Percentiles rank a stretch among this genome's conserved stretches.
Conservation (phyloP, 1,140 invertebrate genomes). For the Lysiphlebus fabarum region DNA sequence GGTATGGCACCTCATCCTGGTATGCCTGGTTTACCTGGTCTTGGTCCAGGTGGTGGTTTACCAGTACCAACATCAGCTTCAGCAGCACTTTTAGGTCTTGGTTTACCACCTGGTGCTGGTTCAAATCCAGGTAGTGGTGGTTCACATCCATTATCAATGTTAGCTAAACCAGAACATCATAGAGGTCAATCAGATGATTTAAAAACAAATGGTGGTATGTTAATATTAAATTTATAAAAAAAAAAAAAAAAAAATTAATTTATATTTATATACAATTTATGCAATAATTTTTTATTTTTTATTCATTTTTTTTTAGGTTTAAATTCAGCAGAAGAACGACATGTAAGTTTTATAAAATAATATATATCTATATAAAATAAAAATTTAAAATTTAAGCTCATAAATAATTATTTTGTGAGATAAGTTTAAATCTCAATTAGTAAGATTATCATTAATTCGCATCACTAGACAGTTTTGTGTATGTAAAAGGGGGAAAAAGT, state of each 20-base stretch:
- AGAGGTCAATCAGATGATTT: constrained; percentile 59
- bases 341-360: constrained; percentile 59
- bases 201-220: constrained; percentile 68
- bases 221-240: not conserved
- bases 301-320: constrained; percentile 60
- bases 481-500: not conserved
- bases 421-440: constrained; percentile 18
- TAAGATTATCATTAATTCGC: constrained; percentile 21
- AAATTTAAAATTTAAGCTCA: not conserved
- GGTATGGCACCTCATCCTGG: constrained; percentile 64
- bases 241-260: constrained; percentile 1
- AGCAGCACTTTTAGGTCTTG: constrained; percentile 47
- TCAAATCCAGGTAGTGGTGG: constrained; percentile 56
- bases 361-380: constrained; percentile 11
- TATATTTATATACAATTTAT: not conserved
- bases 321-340: constrained; percentile 66
- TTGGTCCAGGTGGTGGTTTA: constrained; percentile 49
- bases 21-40: constrained; percentile 48
- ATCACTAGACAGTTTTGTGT: constrained; percentile 1
- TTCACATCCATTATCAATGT: constrained; percentile 67
- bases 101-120: constrained; percentile 59
- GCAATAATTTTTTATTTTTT: constrained; percentile 5
- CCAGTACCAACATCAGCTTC: constrained; percentile 53
- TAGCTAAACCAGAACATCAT: constrained; percentile 69
- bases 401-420: no score